Evolutionary conservation across 1,140 invertebrate species (phyloP).

Genomic region (Stegodyphus mimosarum): DNA sequence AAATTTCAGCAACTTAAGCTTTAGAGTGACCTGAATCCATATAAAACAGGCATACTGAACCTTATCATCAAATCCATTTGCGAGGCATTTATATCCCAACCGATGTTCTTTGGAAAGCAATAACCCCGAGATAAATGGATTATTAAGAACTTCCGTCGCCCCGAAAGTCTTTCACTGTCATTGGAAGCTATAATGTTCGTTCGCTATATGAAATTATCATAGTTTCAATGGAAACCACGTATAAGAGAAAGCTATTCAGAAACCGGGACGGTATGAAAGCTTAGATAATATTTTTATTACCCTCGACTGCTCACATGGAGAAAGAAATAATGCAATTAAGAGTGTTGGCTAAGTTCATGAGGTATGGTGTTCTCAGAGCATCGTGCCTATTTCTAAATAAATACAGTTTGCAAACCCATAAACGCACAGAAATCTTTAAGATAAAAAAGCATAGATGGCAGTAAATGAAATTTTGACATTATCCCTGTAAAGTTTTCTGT

Average conservation of each 20-base stretch:
- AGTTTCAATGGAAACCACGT: background rate
- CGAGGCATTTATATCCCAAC: background rate
- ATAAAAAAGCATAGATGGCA: no score
- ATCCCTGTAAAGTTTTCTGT: no score
- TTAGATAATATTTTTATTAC: no score
- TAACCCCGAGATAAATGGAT: background rate
- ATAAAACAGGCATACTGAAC: slow-evolving; percentile 13
- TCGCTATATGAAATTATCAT: background rate
- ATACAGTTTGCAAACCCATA: no score
- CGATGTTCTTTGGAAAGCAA: background rate
- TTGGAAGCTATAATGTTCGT: background rate
- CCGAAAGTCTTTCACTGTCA: background rate
- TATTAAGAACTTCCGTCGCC: background rate
- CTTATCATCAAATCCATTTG: slow-evolving; percentile 13
- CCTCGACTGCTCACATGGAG: no score
- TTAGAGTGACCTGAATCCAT: slow-evolving; percentile 27
- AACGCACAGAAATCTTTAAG: no score
- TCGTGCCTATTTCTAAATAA: no score
- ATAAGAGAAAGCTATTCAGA: background rate
- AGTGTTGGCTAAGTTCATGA: no score
- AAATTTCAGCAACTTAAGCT: background rate
- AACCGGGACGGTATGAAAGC: background rate
- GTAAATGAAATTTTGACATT: no score
- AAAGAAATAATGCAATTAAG: no score
- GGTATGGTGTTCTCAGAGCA: no score